Conservation (phyloP, 2,888 invertebrate species). For the Kryphioiulus occultus region DNA sequence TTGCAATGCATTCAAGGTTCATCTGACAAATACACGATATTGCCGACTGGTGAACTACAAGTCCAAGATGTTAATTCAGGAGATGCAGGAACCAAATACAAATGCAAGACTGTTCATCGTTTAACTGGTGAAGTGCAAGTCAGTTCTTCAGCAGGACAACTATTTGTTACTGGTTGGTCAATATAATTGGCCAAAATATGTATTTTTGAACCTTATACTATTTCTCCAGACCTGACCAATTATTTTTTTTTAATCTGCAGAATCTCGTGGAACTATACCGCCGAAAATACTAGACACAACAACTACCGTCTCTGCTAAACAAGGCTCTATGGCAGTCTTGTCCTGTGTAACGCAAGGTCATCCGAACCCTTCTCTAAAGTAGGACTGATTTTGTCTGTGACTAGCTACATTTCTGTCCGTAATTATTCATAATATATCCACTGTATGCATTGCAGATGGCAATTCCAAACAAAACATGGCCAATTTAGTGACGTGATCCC, state of each 20-base stretch:
- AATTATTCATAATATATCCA: no score
- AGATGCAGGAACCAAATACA: slow-evolving; percentile 48
- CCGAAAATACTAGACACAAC: slow-evolving; percentile 45
- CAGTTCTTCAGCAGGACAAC: slow-evolving; percentile 46
- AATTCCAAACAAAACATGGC: background rate
- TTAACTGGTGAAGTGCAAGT: slow-evolving; percentile 41
- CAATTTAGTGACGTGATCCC: background rate
- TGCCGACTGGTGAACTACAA: slow-evolving; percentile 54
- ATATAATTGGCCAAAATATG: no score
- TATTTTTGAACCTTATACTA: no score
- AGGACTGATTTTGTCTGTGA: background rate
- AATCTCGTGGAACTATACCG: slow-evolving; percentile 43
- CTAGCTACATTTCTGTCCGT: background rate
- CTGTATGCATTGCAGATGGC: background rate
- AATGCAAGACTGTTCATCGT: slow-evolving; percentile 49
- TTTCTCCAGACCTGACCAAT: background rate
- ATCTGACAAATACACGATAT: slow-evolving; percentile 51
- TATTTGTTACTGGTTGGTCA: slow-evolving; percentile 47
- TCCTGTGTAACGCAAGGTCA: slow-evolving; percentile 50
- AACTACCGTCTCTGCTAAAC: background rate
- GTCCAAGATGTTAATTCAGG: slow-evolving; percentile 46
- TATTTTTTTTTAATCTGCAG: background rate
- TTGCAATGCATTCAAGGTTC: background rate
- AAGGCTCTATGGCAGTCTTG: slow-evolving; percentile 29
- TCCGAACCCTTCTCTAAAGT: slow-evolving; percentile 45